Evolutionary conservation across 2,113 vertebrate species (phyloP), one percentile per base, ranked within the genome.

Genomic region (Xyliphius kryptos): DNA sequence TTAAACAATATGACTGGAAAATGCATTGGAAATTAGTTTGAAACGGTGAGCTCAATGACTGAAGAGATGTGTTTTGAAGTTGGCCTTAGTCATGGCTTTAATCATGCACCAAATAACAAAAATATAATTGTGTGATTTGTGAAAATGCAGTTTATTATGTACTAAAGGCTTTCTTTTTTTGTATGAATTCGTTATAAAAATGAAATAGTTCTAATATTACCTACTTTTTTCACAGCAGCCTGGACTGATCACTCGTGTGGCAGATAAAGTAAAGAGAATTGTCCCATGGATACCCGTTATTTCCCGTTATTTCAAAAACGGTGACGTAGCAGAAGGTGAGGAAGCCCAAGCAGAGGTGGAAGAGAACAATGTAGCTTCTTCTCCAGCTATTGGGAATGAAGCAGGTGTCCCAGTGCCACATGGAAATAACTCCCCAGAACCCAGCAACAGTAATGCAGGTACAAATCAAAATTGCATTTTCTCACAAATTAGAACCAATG

Each of bases 241-340:
- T 85, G 92, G 95, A 47, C 82, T 99, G 78, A 91, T 99, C 77
- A 92, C 89, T 76, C 89, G 92, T 77, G 90, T 99, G 75, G 94
- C 94, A 0, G 92, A 97, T 78, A 96, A 92, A 2, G 90, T 99
- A 64, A 99, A 94, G 82, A 98, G 88, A 75, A 97, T 98, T 58
- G 94, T 99, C 62, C 96, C 96, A 20, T 88, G n/a, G n/a, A n/a
- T n/a, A n/a, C n/a, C n/a, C n/a, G n/a, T n/a, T n/a, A n/a, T n/a
- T n/a, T n/a, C n/a, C n/a, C 85, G 53, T 99, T 99, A 98, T 71
- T 98, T 98, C 76, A 92, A 85, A 58, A 94, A 85, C 78, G 90
- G 71, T n/a, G 91, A 92, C 75, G 78, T 77, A 54, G 80, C 78
- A 55, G 84, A 81, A 62, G 86, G 64, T 64, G 76, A 4, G 26